These are phyloP conservation scores for Leistus spinibarbis DNA, from an alignment of 2,888 invertebrate species.

Conservation along the genomic window DNA sequence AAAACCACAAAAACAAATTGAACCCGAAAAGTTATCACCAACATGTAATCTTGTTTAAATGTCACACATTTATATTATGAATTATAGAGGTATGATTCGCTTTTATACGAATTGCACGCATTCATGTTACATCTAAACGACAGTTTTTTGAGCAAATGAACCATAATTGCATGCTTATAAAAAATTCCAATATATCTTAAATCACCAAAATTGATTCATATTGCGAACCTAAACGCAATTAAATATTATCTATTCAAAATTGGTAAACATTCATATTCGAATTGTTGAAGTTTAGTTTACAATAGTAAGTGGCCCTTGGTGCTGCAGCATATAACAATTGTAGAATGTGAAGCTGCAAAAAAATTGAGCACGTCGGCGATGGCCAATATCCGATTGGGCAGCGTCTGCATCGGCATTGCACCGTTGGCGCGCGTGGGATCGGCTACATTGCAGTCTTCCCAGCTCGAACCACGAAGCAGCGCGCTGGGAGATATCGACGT, in stretches of 20 bases:
- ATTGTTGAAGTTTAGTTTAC: not conserved
- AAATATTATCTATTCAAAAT: not conserved
- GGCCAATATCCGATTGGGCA: not conserved
- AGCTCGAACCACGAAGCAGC: slow-evolving; percentile 10
- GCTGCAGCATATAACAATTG: not conserved
- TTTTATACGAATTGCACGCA: no score
- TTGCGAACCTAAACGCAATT: no score
- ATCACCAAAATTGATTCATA: no score
- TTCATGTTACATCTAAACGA: no score
- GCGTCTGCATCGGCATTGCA: not conserved
- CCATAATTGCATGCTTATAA: no score
- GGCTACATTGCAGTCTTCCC: slow-evolving; percentile 19
- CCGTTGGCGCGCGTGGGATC: slow-evolving; percentile 21
- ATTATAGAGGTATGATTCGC: no score
- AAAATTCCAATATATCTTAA: no score
- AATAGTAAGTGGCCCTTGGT: not conserved
- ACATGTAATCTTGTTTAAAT: no score
- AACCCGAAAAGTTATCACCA: no score
- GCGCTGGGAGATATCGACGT: not conserved
- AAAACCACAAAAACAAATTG: no score
- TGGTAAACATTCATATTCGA: not conserved
- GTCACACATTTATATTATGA: no score
- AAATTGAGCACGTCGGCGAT: not conserved
- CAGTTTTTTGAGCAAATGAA: no score
- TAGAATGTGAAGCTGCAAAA: slow-evolving; percentile 1